Evolutionary conservation across 2,113 vertebrate species (phyloP), one percentile per base, ranked within the genome.

Genomic region (Lepus americanus): DNA sequence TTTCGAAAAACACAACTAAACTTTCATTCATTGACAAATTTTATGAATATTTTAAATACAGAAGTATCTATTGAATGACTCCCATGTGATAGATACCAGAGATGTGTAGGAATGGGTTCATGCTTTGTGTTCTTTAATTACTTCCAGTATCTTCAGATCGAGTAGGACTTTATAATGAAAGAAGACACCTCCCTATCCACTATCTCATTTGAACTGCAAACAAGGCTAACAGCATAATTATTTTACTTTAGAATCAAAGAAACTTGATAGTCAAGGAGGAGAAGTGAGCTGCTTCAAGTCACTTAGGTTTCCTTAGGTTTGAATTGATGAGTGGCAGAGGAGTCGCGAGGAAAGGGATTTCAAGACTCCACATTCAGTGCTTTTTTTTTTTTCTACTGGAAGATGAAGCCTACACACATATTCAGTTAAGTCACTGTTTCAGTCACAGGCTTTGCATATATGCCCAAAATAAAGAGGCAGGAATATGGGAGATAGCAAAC

Each of bases 1-100:
- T 81, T 95, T 96, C 74, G 66, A 67, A 92, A 92, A 94, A 33
- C 29, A 81, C 5, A 31, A 16, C 63, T 95, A 72, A 61, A 33
- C 23, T 69, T 67, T 84, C 25, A 36, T 61, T 83, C 27, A 51
- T 79, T 82, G 25, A 86, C 53, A 76, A 7, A 31, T 51, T 72
- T 55, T 44, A 61, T 85, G 85, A 77, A 55, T 25, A 59, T 87
- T 73, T 86, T 72, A 77, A 51, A 53, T 74, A 44, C 29, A 66
- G 11, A 67, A 39, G 22, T 73, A 53, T 51, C 14, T 96, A 72
- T 25, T 67, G 51, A 90, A 39, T 36, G 0, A 16, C 25, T 87
- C 19, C 36, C 2, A 49, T 19, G 79, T 44, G 64, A 7, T 63
- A 29, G 31, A 51, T 33, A 53, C 9, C n/a, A 31, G 39, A 80